phyloP scores from a whole-genome alignment of 1,140 invertebrate genomes.

The Monochamus saltuarius region DNA sequence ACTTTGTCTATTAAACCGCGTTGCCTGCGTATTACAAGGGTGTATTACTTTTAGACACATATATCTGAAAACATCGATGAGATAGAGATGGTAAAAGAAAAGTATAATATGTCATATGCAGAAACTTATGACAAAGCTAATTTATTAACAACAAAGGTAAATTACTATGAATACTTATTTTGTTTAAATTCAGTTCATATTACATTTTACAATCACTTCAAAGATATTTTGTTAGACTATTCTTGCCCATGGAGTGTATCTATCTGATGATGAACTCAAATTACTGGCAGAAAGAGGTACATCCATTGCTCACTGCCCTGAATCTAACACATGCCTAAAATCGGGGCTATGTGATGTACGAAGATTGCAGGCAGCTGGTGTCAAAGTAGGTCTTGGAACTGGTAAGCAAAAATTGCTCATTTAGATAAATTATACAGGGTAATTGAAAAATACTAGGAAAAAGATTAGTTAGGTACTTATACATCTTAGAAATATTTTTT shows the following conservation, averaged over 20 bases:
- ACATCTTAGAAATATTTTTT: too few species aligned
- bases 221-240: conserved; percentile 62
- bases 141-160: conserved; percentile 73
- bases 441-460: too few species aligned
- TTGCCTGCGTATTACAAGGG: too few species aligned
- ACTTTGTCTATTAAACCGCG: too few species aligned
- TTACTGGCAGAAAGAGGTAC: conserved; percentile 63
- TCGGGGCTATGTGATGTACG: conserved; percentile 82
- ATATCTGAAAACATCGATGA: conserved; percentile 79
- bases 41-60: conserved; percentile 70
- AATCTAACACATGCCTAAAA: conserved; percentile 79
- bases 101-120: conserved; percentile 66
- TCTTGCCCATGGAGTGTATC: conserved; percentile 80
- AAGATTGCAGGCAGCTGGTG: conserved; percentile 60
- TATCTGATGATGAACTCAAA: conserved; percentile 71
- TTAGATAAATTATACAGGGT: conserved; percentile 1
- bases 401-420: conserved; percentile 56
- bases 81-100: conserved; percentile 62
- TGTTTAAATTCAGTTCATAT: too few species aligned
- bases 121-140: conserved; percentile 74
- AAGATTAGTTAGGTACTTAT: too few species aligned
- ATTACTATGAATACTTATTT: conserved; percentile 1
- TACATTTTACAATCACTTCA: too few species aligned
- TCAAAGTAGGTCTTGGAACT: conserved; percentile 84
- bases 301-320: conserved; percentile 81